phyloP scores from a whole-genome alignment of 2,113 vertebrate genomes.

The Mellivora capensis region DNA sequence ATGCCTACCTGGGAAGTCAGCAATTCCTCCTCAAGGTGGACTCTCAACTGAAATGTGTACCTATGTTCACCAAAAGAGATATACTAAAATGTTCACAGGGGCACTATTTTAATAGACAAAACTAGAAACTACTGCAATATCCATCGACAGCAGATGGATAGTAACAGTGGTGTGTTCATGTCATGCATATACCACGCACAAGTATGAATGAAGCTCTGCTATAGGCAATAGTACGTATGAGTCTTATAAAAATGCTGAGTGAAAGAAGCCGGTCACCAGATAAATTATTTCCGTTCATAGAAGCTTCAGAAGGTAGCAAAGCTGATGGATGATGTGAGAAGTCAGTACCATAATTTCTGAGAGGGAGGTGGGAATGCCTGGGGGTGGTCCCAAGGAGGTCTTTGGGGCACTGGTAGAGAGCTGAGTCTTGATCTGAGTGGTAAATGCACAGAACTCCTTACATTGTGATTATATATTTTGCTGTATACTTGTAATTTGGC shows the following conservation, averaged over 20 bases:
- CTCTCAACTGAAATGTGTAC: not conserved
- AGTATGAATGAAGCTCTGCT: not conserved
- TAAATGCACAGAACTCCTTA: not conserved
- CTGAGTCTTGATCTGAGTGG: not conserved
- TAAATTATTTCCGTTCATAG: not conserved
- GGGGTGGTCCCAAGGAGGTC: not conserved
- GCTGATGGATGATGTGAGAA: not conserved
- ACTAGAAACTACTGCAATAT: not conserved
- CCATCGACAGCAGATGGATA: not conserved
- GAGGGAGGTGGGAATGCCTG: not conserved
- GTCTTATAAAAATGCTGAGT: not conserved
- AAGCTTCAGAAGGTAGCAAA: not conserved
- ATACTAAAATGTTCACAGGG: not conserved
- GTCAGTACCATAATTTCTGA: not conserved
- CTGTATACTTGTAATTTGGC: not conserved
- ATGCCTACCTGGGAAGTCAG: not conserved
- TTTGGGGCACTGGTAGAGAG: not conserved
- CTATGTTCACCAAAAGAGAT: not conserved
- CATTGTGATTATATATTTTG: not conserved
- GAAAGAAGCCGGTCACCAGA: not conserved
- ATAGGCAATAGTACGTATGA: not conserved
- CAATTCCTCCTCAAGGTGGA: not conserved
- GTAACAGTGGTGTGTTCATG: not conserved
- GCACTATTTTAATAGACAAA: slow-evolving; percentile 19
- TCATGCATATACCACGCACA: not conserved